Conservation (phyloP, 2,113 vertebrate genomes). For the Tachycineta bicolor region DNA sequence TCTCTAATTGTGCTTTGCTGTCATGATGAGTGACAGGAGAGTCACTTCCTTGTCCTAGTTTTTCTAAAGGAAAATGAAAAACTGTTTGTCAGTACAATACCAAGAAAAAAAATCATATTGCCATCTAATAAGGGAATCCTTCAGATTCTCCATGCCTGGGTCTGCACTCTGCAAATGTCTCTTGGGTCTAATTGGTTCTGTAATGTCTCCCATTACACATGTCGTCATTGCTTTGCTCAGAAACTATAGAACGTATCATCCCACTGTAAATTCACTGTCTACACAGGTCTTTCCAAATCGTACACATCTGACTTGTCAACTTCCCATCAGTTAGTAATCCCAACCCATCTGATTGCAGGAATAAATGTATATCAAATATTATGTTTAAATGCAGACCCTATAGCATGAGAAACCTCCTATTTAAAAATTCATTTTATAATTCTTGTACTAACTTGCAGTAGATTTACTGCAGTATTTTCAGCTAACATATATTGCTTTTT, state of each 20-base stretch:
- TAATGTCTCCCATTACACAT: not conserved
- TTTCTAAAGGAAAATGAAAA: not conserved
- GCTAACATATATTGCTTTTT: conserved; percentile 42
- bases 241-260: not conserved
- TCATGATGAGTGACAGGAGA: conserved; percentile 11
- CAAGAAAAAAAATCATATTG: not conserved
- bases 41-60: not conserved
- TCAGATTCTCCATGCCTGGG: not conserved
- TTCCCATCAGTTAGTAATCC: not conserved
- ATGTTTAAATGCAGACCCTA: not conserved
- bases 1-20: not conserved
- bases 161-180: conserved; percentile 3
- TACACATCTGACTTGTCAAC: not conserved
- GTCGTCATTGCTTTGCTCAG: not conserved
- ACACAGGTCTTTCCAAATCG: not conserved
- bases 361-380: not conserved
- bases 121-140: not conserved
- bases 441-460: conserved; percentile 27
- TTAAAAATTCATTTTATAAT: conserved; percentile 58
- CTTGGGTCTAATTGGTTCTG: not conserved
- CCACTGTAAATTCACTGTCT: conserved; percentile 6
- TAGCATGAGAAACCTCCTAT: not conserved
- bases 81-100: not conserved
- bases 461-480: conserved; percentile 37
- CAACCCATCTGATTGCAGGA: not conserved